Conservation (phyloP, 2,797 vertebrate genomes). For the Spea hammondii region DNA sequence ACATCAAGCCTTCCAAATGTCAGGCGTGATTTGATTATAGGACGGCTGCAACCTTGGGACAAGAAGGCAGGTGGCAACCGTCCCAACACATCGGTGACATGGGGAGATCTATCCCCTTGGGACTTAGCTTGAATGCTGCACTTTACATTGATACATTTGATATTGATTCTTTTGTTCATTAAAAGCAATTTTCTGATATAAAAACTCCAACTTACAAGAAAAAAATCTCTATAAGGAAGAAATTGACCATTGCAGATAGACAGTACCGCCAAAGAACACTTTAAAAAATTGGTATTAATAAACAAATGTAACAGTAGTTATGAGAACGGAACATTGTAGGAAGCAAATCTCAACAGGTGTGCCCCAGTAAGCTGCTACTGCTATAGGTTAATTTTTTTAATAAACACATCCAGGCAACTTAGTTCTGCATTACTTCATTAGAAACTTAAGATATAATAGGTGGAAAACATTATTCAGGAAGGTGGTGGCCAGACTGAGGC, state of each 20-base stretch:
- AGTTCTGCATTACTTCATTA: too few relatives aligned
- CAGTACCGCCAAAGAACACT: not conserved
- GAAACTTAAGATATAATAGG: too few relatives aligned
- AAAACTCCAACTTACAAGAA: not conserved
- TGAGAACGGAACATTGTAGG: too few relatives aligned
- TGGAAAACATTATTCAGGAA: too few relatives aligned
- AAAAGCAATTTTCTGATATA: slow-evolving; percentile 31
- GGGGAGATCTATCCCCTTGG: slow-evolving; percentile 72
- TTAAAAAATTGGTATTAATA: too few relatives aligned
- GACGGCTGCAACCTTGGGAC: slow-evolving; percentile 67
- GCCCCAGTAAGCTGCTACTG: too few relatives aligned
- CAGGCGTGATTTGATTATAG: slow-evolving; percentile 79
- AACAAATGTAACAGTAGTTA: too few relatives aligned
- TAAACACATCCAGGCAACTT: too few relatives aligned
- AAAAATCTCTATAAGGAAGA: not conserved
- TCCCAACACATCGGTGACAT: slow-evolving; percentile 83
- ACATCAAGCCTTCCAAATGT: slow-evolving; percentile 83
- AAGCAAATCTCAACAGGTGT: too few relatives aligned
- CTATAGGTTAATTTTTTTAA: too few relatives aligned
- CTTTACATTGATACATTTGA: slow-evolving; percentile 60
- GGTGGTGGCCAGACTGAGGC: too few relatives aligned
- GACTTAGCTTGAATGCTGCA: slow-evolving; percentile 78
- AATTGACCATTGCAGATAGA: not conserved
- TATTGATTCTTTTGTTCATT: slow-evolving; percentile 45
- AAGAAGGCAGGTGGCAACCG: slow-evolving; percentile 84